Base-by-base conservation (phyloP, 2,888 invertebrate species). In the Idaea aversata region DNA sequence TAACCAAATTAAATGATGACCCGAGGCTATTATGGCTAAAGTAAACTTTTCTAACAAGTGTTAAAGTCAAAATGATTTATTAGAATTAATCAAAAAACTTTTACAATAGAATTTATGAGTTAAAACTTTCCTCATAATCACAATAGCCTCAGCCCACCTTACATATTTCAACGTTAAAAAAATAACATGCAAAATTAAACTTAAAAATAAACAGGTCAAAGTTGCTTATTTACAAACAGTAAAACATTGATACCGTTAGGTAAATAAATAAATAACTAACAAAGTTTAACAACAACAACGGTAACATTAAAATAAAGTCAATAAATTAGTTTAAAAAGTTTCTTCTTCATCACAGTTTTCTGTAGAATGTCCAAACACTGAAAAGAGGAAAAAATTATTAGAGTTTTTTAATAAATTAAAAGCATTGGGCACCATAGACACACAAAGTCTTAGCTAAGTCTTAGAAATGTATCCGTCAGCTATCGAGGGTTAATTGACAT, bases 281-380 rank as follows among this genome's bases (percentile, higher is more conserved):
- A 87, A 87, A 82, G 75, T 87, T 80, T 85, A 91, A 91, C 87
- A 92, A 87, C 80, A 88, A 90, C 85, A 91, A 88, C 81, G 88
- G 90, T 91, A 92, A 91, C 90, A 85, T 86, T 87, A 86, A 77
- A 85, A 88, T 81, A 79, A 73, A 72, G 77, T 77, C 70, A 86
- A 84, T 84, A 83, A 86, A 82, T 84, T 85, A 73, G 71, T 76
- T 88, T 95, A 97, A 93, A 95, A 97, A 72, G 96, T 97, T 91
- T 97, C 96, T 80, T 95, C 96, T 86, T 97, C 97, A 87, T 96
- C 95, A 93, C 98, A 98, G 85, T 97, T 95, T 81, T 95, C 95
- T 35, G 97, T 96, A 77, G 95, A 94, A 84, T 98, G 98, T 63
- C 98, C 98, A 91, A 98, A 98, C 75, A 96, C 97, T 98, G 94